Evolutionary conservation across 2,797 vertebrate species (phyloP), one percentile per base, ranked within the genome.

Genomic region (Eulemur albifrons): DNA sequence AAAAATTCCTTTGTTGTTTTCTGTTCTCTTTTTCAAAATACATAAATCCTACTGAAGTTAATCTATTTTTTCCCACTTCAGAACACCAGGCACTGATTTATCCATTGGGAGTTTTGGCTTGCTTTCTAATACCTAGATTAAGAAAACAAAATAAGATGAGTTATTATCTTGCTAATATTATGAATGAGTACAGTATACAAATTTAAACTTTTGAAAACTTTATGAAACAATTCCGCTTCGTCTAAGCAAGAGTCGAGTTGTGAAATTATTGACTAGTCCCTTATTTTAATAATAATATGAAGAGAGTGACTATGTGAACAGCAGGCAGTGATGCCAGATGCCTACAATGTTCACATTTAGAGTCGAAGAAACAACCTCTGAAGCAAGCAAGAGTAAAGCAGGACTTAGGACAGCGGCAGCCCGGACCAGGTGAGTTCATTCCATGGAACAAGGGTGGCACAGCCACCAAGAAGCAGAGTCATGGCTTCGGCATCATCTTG

Each of bases 51-150:
- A 98, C 98, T 97, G 97, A 98, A 98, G 97, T 98, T 98, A 97
- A 98, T 97, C 96, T 97, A 97, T 97, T 90, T 91, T 88, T 97
- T 96, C 96, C 98, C 97, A 97, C 96, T 98, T 98, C 97, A 97
- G 97, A 98, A 98, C 95, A 96, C 95, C 95, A 97, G 98, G 97
- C 97, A 98, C 95, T 93, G n/a, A 97, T 97, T 98, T 90, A 97
- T 98, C 97, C 97, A 96, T 81, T 97, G 88, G 94, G 61, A 92
- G 54, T 67, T 95, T 84, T 96, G 97, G 94, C 97, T 98, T 98
- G 96, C 82, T 88, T 97, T 93, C 98, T 98, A 99, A 97, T 99
- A 99, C 96, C 99, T 99, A 98, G 96, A 96, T 25, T 38, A 96
- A 97, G 98, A 95, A 98, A 97, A 97, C 85, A 97, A 96, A 97